phyloP scores from a whole-genome alignment of 2,113 vertebrate genomes.

The Phyllostomus discolor region DNA sequence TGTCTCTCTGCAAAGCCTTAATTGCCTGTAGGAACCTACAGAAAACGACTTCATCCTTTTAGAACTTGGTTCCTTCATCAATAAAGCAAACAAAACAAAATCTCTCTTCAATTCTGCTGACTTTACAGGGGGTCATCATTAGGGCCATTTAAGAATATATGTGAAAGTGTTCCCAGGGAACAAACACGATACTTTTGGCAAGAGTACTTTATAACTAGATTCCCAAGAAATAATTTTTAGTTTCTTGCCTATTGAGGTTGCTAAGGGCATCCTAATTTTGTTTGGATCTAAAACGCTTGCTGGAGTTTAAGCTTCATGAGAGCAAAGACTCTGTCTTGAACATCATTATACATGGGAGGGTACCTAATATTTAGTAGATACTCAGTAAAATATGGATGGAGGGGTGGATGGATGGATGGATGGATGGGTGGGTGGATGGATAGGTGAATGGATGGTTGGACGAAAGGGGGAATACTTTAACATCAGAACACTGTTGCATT shows the following conservation, averaged over 20 bases:
- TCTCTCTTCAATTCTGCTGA: background rate
- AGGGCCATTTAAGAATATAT: background rate
- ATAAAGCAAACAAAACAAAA: background rate
- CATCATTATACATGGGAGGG: background rate
- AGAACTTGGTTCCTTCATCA: background rate
- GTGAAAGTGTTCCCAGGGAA: background rate
- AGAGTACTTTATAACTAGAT: background rate
- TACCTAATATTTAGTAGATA: background rate
- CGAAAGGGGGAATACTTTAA: background rate
- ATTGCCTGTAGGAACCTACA: background rate
- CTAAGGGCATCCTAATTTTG: background rate
- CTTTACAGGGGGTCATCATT: background rate
- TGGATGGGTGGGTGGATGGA: background rate
- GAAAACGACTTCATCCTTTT: background rate
- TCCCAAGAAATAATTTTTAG: background rate
- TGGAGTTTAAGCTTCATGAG: background rate
- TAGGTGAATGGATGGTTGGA: background rate
- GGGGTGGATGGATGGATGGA: background rate
- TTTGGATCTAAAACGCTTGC: background rate
- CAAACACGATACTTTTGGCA: background rate
- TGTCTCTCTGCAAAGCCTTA: background rate
- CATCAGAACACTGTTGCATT: background rate
- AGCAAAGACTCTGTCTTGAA: background rate
- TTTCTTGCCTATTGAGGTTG: background rate
- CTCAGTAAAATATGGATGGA: background rate